Base-by-base conservation (phyloP, 1,140 invertebrate species). In the Eupristina koningsbergeri region DNA sequence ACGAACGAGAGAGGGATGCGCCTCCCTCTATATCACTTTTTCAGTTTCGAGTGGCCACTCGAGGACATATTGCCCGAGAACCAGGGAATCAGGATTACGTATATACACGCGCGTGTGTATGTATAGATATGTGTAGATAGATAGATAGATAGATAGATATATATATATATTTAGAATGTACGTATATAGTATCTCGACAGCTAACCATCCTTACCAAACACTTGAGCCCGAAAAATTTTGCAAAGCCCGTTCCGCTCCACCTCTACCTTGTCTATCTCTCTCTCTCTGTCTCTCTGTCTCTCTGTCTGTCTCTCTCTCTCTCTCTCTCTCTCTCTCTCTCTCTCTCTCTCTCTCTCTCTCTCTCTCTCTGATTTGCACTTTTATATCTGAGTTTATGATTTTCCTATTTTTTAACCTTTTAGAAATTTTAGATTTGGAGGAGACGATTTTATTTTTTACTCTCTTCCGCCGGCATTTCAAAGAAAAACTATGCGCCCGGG, bases 181-280 rank as follows among this genome's bases (percentile, higher is more conserved):
- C n/a, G n/a, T n/a, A 15, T 63, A 61, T 74, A 81, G 26, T 64
- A 13, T 7, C 29, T 36, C 73, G 9, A 45, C n/a, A 77, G 69
- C 73, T 45, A 77, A 83, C 61, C 64, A 71, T 83, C 75, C 82
- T 83, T 83, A 83, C 75, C 75, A 63, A 79, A 83, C 82, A 83
- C 75, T 83, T 67, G 82, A 83, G 39, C 19, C 29, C 45, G 61
- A 47, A 69, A 58, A 69, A 83, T 76, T 53, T 83, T 74, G 61
- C 36, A 22, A n/a, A 6, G 5, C n/a, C 39, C 26, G 29, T 17
- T 61, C 50, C 26, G 6, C 34, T 45, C 80, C 15, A 39, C 41
- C 11, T 7, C 41, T 75, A 45, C 19, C 13, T 5, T n/a, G n/a
- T n/a, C n/a, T n/a, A n/a, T n/a, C n/a, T 36, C 34, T 1, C 36